Percentiles rank a stretch among this genome's conserved stretches.
phyloP scores from a whole-genome alignment of 2,888 invertebrate genomes.

The Hirudinaria manillensis region DNA sequence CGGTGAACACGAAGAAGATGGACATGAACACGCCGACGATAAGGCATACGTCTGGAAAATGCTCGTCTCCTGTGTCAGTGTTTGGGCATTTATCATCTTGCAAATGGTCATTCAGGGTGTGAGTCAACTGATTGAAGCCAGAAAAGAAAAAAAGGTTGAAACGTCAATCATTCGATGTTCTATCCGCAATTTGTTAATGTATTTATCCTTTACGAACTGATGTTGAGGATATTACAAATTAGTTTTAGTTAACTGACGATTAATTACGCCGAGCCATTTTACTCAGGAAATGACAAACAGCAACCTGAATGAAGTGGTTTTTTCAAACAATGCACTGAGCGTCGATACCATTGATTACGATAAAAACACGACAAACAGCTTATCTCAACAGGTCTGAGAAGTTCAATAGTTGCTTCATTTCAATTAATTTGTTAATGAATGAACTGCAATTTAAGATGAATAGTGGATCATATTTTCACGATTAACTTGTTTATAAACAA shows the following conservation, averaged over 20 bases:
- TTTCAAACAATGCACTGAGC: neutral
- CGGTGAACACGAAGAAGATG: slow-evolving; percentile 36
- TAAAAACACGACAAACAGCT: neutral
- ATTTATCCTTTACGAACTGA: no score
- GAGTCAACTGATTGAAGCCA: slow-evolving; percentile 5
- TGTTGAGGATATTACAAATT: no score
- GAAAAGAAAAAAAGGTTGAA: slow-evolving; percentile 12
- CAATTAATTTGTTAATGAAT: no score
- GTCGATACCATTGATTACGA: neutral
- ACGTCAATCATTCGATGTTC: neutral
- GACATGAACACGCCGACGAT: slow-evolving; percentile 35
- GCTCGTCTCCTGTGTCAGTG: slow-evolving; percentile 42
- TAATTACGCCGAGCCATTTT: no score
- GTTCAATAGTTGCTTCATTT: no score
- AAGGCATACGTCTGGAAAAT: slow-evolving; percentile 41
- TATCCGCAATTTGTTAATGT: no score
- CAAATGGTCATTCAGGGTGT: slow-evolving; percentile 43
- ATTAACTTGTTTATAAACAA: no score
- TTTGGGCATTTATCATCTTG: slow-evolving; percentile 47
- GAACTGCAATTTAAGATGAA: no score
- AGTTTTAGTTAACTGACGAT: no score
- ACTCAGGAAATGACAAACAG: neutral
- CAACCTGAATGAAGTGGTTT: neutral
- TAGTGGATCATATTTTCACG: no score
- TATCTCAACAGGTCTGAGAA: no score